phyloP scores from a whole-genome alignment of 1,140 invertebrate species.

The Trachymyrmex septentrionalis region DNA sequence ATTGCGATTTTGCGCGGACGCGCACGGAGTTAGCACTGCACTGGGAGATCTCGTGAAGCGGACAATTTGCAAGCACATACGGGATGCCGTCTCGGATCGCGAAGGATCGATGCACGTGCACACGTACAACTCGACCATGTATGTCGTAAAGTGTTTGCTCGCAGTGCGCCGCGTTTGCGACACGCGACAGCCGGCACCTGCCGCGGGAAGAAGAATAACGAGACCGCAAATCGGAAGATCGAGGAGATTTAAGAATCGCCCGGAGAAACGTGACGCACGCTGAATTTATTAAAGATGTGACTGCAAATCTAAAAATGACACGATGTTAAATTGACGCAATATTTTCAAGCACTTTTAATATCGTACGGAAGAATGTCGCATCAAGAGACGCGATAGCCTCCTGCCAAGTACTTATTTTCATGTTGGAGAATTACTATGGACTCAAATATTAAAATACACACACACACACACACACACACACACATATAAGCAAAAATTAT shows the following conservation, averaged over 20 bases:
- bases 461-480: too few relatives aligned
- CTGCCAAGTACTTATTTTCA: not conserved
- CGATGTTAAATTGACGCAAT: not conserved
- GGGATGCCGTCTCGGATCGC: not conserved
- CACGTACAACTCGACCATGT: not conserved
- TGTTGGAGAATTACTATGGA: not conserved
- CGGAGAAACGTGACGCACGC: not conserved
- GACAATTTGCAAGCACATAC: conserved; percentile 26
- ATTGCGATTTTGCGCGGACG: conserved; percentile 24
- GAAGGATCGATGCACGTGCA: conserved; percentile 28
- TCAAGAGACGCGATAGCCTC: not conserved
- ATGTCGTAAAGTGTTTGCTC: conserved; percentile 32
- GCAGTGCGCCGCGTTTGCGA: not conserved
- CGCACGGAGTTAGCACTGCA: not conserved
- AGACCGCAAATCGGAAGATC: not conserved
- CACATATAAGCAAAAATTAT: not conserved
- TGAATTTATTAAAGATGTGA: conserved; percentile 27
- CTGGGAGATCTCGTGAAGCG: not conserved
- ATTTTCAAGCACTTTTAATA: not conserved
- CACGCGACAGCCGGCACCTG: not conserved
- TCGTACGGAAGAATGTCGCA: not conserved
- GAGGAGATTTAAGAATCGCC: not conserved
- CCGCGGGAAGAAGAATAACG: not conserved
- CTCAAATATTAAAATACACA: not conserved
- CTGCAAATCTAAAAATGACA: not conserved